Base-by-base conservation (phyloP, 1,140 invertebrate genomes). In the Hyphantria cunea region DNA sequence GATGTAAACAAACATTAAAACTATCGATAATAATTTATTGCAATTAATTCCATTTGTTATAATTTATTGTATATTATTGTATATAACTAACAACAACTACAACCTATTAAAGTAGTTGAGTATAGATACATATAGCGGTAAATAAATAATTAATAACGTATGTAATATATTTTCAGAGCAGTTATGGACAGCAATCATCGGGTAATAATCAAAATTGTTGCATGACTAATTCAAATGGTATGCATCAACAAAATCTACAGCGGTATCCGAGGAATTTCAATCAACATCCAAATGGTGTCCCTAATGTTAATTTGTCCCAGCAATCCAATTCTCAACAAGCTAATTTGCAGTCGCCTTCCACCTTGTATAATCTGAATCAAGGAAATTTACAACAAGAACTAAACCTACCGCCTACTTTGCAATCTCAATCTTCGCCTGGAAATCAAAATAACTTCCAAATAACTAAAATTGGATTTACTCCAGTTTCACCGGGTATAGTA, bases 101-200 rank as follows among this genome's bases (percentile, higher is more conserved):
- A 1, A 25, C 17, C 5, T 25, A 25, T 1, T 25, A 25, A 25
- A 25, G 2, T 25, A 5, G 2, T 5, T 25, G 5, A 1, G 17
- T 5, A 25, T 25, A 25, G 2, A 25, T 25, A 25, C n/a, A 25
- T 25, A 25, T 25, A 3, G 17, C 1, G 17, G 1, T 25, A 25
- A 25, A 25, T 25, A 25, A 25, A 25, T 5, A 5, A 3, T 25
- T 5, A 25, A 5, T 25, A 25, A 25, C 17, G 17, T 25, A 25
- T 1, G 17, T 25, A 3, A 25, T 25, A 25, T 25, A 1, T 25
- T 25, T 25, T 25, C 17, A 81, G 76, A 45, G 6, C 12, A 51
- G 48, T 41, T 39, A 61, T 50, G 61, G 62, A 6, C 60, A 68
- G 34, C 74, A 74, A 74, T 37, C 32, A 33, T 41, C 63, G 7